Base-by-base conservation (phyloP, 1,140 invertebrate species). In the Piezodorus guildinii region DNA sequence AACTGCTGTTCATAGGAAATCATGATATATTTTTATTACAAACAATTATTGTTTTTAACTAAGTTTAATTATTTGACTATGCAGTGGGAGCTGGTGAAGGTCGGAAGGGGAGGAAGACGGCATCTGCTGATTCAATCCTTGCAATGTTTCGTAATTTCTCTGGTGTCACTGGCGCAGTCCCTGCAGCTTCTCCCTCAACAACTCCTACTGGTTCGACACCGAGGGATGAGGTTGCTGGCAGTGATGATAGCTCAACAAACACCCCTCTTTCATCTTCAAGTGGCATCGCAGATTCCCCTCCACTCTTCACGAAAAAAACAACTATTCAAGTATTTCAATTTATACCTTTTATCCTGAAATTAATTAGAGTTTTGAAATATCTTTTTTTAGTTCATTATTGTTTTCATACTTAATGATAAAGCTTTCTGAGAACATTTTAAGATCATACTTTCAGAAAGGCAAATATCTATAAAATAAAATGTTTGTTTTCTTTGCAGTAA, bases 81-180 rank as follows among this genome's bases (percentile, higher is more conserved):
- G 34, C 34, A 39, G 34, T 39, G 34, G 14, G n/a, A 17, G 14
- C 25, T 46, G 44, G 43, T 63, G 62, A 52, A 43, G 19, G 43
- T 19, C 17, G 39, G 15, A 49, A 49, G 46, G 60, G 65, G 21
- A 49, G 65, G 16, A 80, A 86, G 77, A 80, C 79, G 78, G 68
- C 84, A 6, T 85, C 83, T 68, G 85, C 85, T 12, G 86, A 88
- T 73, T 87, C 85, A 3, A 84, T 87, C 62, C 72, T 87, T 54
- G 83, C 85, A 3, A 85, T 87, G 81, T 86, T 87, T 69, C 75
- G 82, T 30, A 85, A 83, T 69, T 83, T 84, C 68, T 65, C 70
- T 12, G 79, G 81, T 19, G 77, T 77, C 6, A 76, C 77, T 14
- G 76, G 78, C 12, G 46, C 45, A 62, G 69, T 64, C 81, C 81